Evolutionary conservation across 2,888 invertebrate species (phyloP), one percentile per base, ranked within the genome.

Genomic region (Nesidiocoris tenuis): DNA sequence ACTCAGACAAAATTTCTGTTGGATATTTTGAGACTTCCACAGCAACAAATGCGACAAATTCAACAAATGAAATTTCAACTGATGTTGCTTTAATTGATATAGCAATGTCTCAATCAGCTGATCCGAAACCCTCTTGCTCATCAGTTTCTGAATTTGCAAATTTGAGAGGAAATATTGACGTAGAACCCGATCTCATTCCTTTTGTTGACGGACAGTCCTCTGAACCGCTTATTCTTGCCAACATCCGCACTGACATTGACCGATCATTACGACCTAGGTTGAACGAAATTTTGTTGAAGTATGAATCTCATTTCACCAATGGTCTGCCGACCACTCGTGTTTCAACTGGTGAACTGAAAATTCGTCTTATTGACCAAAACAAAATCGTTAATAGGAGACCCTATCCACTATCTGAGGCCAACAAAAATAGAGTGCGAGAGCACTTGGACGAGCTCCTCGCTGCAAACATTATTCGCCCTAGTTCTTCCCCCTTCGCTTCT

Each of bases 401-500:
- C 24, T 66, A 66, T 39, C 24, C 24, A 19, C 54, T 66, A 2
- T 25, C 25, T 16, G 25, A 24, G 16, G 54, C 39, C 17, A 18
- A 57, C 21, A 54, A 56, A 21, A 18, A 56, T 16, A n/a, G 21
- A 2, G 68, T 68, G 9, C 7, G 57, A 1, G 57, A 57, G 24
- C 68, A 18, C 12, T 19, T 68, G 9, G n/a, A 21, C 3, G 68
- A 68, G n/a, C 24, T 68, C 7, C 55, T 19, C n/a, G 68, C 23
- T 2, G 57, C 68, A 2, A 57, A 57, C 3, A 56, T 68, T 5
- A 57, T 68, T 59, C 55, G 68, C 19, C 22, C 55, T n/a, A 68
- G 68, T 59, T 68, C 68, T 21, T 68, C 59, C 12, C 68, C 68
- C 7, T 68, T 57, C 22, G 57, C 68, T 5, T 55, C 55, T 24